These are phyloP conservation scores for Tangara arthus DNA, from an alignment of 2,797 vertebrate species.

Conservation along the genomic window DNA sequence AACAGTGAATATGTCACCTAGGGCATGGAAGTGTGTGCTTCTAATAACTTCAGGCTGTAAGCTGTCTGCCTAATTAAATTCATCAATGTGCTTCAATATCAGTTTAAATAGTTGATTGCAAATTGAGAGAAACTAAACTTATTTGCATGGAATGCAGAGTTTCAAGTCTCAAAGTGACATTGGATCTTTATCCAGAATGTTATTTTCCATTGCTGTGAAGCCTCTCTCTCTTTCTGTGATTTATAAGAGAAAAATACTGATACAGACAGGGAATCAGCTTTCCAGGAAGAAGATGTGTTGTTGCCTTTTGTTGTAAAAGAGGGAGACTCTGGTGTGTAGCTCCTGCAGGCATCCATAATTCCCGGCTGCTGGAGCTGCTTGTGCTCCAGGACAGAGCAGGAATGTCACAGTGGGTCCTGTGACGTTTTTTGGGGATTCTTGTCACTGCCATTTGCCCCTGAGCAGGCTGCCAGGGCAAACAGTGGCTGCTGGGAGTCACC, in stretches of 20 bases:
- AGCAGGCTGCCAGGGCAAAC: not conserved
- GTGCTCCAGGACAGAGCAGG: not conserved
- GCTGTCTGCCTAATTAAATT: conserved; percentile 59
- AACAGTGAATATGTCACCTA: conserved; percentile 60
- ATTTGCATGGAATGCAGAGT: conserved; percentile 42
- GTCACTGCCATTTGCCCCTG: not conserved
- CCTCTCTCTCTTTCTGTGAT: not conserved
- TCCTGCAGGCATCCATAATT: not conserved
- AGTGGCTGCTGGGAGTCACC: not conserved
- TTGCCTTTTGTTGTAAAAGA: not conserved
- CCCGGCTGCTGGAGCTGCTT: not conserved
- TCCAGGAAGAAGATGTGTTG: not conserved
- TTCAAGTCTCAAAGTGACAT: conserved; percentile 19
- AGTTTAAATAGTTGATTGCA: conserved; percentile 38
- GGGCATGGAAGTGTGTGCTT: conserved; percentile 21
- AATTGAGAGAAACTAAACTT: conserved; percentile 47
- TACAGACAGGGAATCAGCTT: not conserved
- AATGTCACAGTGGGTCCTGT: not conserved
- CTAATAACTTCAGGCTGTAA: conserved; percentile 48
- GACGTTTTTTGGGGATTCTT: not conserved
- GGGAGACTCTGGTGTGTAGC: not conserved
- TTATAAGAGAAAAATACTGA: not conserved
- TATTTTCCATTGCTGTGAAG: not conserved
- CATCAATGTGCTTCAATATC: conserved; percentile 36
- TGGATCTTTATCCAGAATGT: conserved; percentile 18